Evolutionary conservation across 2,113 vertebrate genomes (phyloP), one percentile per base, ranked within the genome.

Genomic region (Ptilonorhynchus violaceus): DNA sequence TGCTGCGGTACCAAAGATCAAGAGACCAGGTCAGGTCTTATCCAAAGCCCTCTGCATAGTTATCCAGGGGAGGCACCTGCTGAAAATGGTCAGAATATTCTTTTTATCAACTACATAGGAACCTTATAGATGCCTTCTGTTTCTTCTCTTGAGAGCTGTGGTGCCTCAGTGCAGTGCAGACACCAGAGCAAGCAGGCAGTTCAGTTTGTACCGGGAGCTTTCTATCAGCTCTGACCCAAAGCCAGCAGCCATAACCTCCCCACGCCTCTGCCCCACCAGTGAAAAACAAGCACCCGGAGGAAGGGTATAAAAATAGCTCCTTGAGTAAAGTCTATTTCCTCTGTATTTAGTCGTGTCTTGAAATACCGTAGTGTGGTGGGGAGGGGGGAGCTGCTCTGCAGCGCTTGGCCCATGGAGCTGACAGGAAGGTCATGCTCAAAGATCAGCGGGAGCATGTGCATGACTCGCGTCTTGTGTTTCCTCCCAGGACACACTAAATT

Each of bases 401-500:
- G 75, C 1, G 0, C 60, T 90, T 86, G 88, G 88, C 93, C 88
- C 72, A 15, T 58, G 3, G 4, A 92, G 69, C 73, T 81, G 58
- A 92, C 91, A 91, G 92, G 94, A 95, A 96, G 92, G 85, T 94
- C 88, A 91, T 49, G 44, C 79, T 31, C 62, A 62, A 28, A 91
- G 91, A 96, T 94, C 42, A 82, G 69, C 3, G 0, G 18, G 73
- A 87, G 49, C 96, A 75, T 93, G 93, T 94, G 94, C 80, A 94
- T 63, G 80, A 73, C 83, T 96, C 72, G 85, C 0, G 6, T 91
- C 91, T 93, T 78, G 37, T 93, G 79, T 91, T 93, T 96, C 93
- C 88, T 96, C 83, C 22, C 76, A 75, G 95, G 73, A 46, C 88
- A 70, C 77, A 47, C 93, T 97, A 97, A 96, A 96, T 96, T 93